Evolutionary conservation across 2,113 vertebrate genomes (phyloP).

Genomic region (Oncorhynchus clarkii): DNA sequence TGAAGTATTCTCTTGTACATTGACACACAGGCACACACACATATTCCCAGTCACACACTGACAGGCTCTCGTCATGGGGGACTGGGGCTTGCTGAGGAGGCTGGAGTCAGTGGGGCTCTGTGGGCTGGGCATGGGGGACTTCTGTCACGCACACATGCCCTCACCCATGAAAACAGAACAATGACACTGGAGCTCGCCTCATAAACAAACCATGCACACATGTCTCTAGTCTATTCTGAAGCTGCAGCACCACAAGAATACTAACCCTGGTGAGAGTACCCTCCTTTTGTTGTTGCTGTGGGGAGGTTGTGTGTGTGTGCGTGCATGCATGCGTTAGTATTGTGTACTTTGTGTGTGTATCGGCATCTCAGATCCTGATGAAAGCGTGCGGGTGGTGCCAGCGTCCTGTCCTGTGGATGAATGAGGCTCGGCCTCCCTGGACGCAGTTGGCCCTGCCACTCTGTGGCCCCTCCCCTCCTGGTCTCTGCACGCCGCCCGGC

Average conservation of each 20-base stretch:
- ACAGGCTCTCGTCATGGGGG: conserved; percentile 25
- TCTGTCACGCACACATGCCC: conserved; percentile 31
- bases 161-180: too few relatives aligned
- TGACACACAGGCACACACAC: background rate
- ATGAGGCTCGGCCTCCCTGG: conserved; percentile 77
- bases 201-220: background rate
- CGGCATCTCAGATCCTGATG: conserved; percentile 49
- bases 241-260: too few relatives aligned
- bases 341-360: background rate
- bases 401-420: conserved; percentile 79
- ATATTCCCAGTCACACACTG: background rate
- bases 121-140: conserved; percentile 11
- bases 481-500: conserved; percentile 71
- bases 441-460: conserved; percentile 50
- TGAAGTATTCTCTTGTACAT: background rate
- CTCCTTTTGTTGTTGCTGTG: too few relatives aligned
- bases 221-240: too few relatives aligned
- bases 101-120: conserved; percentile 27
- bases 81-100: conserved; percentile 38
- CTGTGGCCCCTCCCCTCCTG: conserved; percentile 78
- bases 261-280: too few relatives aligned
- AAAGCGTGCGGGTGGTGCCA: conserved; percentile 80
- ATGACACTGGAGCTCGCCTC: too few relatives aligned
- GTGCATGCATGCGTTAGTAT: too few relatives aligned
- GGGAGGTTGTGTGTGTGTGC: too few relatives aligned